These are phyloP conservation scores for Mycogona germanica DNA, from an alignment of 2,888 invertebrate genomes.

Conservation along the genomic window DNA sequence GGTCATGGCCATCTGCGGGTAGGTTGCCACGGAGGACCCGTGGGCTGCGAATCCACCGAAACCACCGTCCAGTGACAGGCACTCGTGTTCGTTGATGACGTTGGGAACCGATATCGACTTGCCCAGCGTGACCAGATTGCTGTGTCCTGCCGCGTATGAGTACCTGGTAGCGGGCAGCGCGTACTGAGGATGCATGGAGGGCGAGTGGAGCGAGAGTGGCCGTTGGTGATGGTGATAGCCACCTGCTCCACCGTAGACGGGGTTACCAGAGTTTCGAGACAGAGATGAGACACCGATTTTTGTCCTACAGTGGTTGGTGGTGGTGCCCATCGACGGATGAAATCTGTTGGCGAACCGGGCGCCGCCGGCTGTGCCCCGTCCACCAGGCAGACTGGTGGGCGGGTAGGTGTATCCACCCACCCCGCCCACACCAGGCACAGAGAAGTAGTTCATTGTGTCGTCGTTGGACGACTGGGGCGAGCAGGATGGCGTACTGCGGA, in stretches of 20 bases:
- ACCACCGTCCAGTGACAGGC: slow-evolving; percentile 6
- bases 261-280: slow-evolving; percentile 6
- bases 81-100: slow-evolving; percentile 13
- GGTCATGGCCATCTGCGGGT: slow-evolving; percentile 4
- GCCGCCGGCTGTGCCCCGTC: no score
- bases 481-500: background rate
- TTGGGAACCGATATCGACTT: slow-evolving; percentile 16
- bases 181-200: background rate
- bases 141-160: slow-evolving; percentile 2
- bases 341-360: background rate
- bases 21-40: slow-evolving; percentile 3
- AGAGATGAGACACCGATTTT: slow-evolving; percentile 21
- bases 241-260: background rate
- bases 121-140: slow-evolving; percentile 9
- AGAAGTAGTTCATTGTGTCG: no score
- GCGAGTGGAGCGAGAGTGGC: background rate
- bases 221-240: background rate
- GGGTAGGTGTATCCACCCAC: slow-evolving; percentile 2
- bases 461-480: slow-evolving; percentile 10
- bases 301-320: slow-evolving; percentile 7
- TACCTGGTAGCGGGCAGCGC: background rate
- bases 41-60: no score
- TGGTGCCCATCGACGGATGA: background rate
- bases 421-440: background rate
- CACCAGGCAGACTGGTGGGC: no score